phyloP scores from a whole-genome alignment of 2,113 vertebrate genomes.

The Puffinus mauretanicus region DNA sequence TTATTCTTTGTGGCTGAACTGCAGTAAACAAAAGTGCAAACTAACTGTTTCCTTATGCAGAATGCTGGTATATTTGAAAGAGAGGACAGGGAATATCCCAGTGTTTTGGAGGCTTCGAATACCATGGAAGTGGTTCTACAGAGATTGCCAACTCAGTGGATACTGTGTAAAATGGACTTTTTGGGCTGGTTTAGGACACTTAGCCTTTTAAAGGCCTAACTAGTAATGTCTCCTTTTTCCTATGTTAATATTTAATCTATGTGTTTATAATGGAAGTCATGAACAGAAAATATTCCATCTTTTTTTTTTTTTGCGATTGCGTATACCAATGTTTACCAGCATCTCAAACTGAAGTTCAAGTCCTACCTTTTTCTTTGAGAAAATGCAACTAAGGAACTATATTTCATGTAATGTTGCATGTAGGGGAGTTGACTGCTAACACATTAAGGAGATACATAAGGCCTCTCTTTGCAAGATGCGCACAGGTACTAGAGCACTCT shows the following conservation, averaged over 20 bases:
- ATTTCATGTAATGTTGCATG: background rate
- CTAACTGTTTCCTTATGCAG: background rate
- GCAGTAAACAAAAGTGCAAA: background rate
- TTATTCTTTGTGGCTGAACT: background rate
- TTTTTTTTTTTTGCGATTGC: background rate
- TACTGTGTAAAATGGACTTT: background rate
- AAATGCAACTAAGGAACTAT: background rate
- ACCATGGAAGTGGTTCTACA: background rate
- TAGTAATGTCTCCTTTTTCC: background rate
- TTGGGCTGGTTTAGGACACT: background rate
- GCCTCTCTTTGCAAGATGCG: background rate
- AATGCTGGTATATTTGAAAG: background rate
- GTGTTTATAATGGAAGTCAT: slow-evolving; percentile 20
- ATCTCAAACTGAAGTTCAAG: background rate
- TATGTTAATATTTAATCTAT: slow-evolving; percentile 13
- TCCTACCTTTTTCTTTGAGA: background rate
- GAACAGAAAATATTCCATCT: background rate
- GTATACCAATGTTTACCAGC: background rate
- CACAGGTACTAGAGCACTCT: background rate
- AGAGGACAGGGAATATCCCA: background rate
- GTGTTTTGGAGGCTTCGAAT: background rate
- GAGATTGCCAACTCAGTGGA: background rate
- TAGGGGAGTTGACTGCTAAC: background rate
- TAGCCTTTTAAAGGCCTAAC: background rate
- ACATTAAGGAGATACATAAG: fast-evolving